Evolutionary conservation across 2,797 vertebrate genomes (phyloP).

Genomic region (Macropus fuliginosus): DNA sequence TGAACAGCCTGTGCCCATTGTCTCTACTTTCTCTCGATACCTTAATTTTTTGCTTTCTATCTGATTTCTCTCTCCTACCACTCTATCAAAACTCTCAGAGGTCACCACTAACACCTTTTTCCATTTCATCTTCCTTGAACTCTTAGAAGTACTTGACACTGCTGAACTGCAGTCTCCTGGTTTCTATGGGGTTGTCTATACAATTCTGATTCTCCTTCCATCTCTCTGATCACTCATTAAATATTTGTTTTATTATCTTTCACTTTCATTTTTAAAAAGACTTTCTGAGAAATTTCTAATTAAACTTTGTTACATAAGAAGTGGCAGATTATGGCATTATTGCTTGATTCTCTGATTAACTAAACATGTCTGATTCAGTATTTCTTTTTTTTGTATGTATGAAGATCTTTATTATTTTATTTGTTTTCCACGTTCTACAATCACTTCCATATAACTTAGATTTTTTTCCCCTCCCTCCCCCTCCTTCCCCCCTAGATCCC

Average conservation of each 20-base stretch:
- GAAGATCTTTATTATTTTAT: too few relatives aligned
- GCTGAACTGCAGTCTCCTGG: not conserved
- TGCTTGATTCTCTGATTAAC: not conserved
- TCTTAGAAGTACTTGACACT: not conserved
- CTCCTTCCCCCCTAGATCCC: too few relatives aligned
- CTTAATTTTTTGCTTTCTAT: not conserved
- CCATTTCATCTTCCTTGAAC: slow-evolving; percentile 55
- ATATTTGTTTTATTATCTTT: not conserved
- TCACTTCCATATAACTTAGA: too few relatives aligned
- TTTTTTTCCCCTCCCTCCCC: too few relatives aligned
- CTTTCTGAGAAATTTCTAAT: not conserved
- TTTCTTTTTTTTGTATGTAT: not conserved
- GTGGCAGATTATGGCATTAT: not conserved
- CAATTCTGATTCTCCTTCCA: not conserved
- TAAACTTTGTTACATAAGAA: not conserved
- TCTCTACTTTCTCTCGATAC: not conserved
- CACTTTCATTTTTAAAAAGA: not conserved
- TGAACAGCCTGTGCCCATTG: not conserved
- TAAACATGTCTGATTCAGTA: not conserved
- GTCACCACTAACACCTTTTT: slow-evolving; percentile 13
- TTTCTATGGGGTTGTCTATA: slow-evolving; percentile 46
- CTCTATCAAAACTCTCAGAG: not conserved
- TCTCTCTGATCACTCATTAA: not conserved
- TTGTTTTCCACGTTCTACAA: too few relatives aligned
- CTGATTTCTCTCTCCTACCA: not conserved